These are phyloP conservation scores for Lanius ludovicianus DNA, from an alignment of 2,113 vertebrate species.

Conservation along the genomic window DNA sequence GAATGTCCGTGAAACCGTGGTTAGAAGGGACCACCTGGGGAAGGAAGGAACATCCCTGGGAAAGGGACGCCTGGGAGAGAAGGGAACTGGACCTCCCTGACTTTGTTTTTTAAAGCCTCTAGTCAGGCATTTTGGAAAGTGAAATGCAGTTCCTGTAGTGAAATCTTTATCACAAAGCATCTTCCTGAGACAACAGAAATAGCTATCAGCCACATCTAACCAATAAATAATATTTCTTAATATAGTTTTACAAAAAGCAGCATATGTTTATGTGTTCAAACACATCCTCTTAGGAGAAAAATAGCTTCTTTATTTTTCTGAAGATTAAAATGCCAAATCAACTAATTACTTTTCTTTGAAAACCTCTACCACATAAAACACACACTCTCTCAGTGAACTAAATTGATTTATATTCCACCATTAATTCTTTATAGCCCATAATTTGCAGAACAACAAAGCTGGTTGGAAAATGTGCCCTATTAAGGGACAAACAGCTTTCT, in stretches of 20 bases:
- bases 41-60: not conserved
- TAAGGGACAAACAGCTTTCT: conserved; percentile 2
- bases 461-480: not conserved
- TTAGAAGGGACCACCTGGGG: not conserved
- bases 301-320: conserved; percentile 56
- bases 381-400: not conserved
- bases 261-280: conserved; percentile 8
- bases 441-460: conserved; percentile 33
- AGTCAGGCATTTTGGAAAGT: not conserved
- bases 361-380: conserved; percentile 34
- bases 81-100: rapidly evolving
- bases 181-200: not conserved
- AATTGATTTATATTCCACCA: conserved; percentile 53
- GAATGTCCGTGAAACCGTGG: not conserved
- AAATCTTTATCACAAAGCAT: not conserved
- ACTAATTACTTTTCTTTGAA: conserved; percentile 63
- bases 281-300: conserved; percentile 29
- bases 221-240: not conserved
- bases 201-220: not conserved
- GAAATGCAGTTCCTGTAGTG: not conserved
- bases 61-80: not conserved
- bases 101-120: not conserved
- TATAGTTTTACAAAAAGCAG: not conserved
- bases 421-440: conserved; percentile 59
- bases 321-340: conserved; percentile 61